A percentile compares a stretch with the other conserved stretches of the same genome.
Conservation (phyloP, 1,140 invertebrate species). For the Potamilus streckersoni region DNA sequence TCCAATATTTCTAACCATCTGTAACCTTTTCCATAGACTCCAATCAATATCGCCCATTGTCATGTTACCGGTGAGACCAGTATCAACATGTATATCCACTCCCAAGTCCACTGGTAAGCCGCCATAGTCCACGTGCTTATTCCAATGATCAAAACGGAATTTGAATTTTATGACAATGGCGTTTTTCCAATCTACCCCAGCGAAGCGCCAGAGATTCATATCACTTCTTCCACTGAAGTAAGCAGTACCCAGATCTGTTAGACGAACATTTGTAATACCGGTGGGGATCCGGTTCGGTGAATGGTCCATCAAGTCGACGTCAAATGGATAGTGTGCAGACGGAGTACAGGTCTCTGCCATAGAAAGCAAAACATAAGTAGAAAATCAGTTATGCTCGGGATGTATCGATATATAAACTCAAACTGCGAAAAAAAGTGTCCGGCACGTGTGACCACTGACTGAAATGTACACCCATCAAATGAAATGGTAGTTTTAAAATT, state of each 20-base stretch:
- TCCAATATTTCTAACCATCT: not conserved
- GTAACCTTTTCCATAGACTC: slow-evolving; percentile 15
- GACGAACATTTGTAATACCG: slow-evolving; percentile 24
- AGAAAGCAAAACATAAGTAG: too few relatives aligned
- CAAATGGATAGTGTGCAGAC: slow-evolving; percentile 36
- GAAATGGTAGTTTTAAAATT: too few relatives aligned
- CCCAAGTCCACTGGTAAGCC: slow-evolving; percentile 17
- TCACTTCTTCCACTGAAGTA: slow-evolving; percentile 37
- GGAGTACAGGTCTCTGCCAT: slow-evolving; percentile 38
- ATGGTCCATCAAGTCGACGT: slow-evolving; percentile 34
- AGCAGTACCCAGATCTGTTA: slow-evolving; percentile 38
- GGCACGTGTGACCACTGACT: too few relatives aligned
- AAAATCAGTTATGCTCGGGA: too few relatives aligned
- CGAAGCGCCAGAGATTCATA: slow-evolving; percentile 36
- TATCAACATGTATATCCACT: slow-evolving; percentile 8
- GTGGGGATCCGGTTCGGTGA: slow-evolving; percentile 29
- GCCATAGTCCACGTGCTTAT: slow-evolving; percentile 13
- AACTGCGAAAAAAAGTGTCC: too few relatives aligned
- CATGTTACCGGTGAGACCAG: slow-evolving; percentile 15
- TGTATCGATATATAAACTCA: too few relatives aligned
- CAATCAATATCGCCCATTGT: slow-evolving; percentile 26
- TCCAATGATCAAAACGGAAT: slow-evolving; percentile 32
- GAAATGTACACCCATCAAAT: too few relatives aligned
- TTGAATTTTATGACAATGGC: slow-evolving; percentile 39
- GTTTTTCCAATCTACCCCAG: slow-evolving; percentile 34